A percentile compares a stretch with the other conserved stretches of the same genome.
These are phyloP conservation scores for Drosophila cardini DNA, from an alignment of 1,140 invertebrate species.

Conservation along the genomic window DNA sequence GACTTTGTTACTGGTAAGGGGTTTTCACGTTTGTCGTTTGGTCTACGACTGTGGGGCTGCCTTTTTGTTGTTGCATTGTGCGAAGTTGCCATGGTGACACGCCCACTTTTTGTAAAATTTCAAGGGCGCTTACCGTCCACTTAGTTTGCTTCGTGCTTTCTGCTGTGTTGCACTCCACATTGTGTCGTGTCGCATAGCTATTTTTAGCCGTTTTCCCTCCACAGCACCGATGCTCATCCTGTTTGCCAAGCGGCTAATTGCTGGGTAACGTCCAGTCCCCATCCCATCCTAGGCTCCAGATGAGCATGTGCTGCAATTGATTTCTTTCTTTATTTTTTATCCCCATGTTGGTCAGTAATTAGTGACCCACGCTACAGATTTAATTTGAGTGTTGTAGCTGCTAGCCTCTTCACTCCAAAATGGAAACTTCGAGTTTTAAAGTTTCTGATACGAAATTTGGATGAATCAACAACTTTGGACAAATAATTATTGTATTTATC, in stretches of 20 bases:
- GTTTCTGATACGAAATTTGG: slow-evolving; percentile 11
- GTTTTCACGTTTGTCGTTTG: background rate
- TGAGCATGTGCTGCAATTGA: slow-evolving; percentile 35
- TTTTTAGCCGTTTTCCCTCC: slow-evolving; percentile 24
- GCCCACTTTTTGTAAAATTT: slow-evolving; percentile 60
- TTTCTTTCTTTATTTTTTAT: background rate
- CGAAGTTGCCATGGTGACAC: slow-evolving; percentile 68
- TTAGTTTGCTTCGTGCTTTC: slow-evolving; percentile 7
- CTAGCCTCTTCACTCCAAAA: background rate
- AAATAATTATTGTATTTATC: background rate
- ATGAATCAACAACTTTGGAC: slow-evolving; percentile 9
- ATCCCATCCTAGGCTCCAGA: slow-evolving; percentile 8
- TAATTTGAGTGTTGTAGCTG: slow-evolving; percentile 20
- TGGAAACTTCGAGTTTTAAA: background rate
- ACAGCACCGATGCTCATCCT: background rate
- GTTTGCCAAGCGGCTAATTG: slow-evolving; percentile 35
- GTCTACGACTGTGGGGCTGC: slow-evolving; percentile 6
- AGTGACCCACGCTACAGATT: slow-evolving; percentile 27
- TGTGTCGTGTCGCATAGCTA: slow-evolving; percentile 30
- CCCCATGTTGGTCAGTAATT: slow-evolving; percentile 7
- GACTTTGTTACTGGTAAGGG: slow-evolving; percentile 7
- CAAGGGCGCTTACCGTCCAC: slow-evolving; percentile 59
- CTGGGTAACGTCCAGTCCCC: slow-evolving; percentile 13
- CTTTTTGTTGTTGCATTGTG: slow-evolving; percentile 10
- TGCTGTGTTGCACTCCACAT: slow-evolving; percentile 33